Evolutionary conservation across 2,888 invertebrate species (phyloP), one percentile per base, ranked within the genome.

Genomic region (Athalia circularis): DNA sequence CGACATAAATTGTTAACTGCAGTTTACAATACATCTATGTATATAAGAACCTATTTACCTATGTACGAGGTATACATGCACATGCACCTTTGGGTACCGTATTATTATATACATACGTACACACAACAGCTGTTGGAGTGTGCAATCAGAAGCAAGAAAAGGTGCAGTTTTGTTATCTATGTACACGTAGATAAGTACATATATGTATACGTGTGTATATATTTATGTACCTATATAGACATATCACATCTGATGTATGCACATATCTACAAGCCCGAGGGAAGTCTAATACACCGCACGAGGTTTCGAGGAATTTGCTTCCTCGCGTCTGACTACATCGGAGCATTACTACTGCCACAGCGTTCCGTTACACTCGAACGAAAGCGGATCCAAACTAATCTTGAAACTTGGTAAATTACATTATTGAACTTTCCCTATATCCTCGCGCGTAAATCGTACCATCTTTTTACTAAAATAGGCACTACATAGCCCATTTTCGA

Each of bases 351-450:
- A 72, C 72, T 72, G 72, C 47, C 72, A 47, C 72, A n/a, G 68
- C 68, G 72, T 61, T 45, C 59, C 72, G 72, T 57, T 72, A 72
- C 72, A 57, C 59, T 72, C 59, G 47, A 59, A 59, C 59, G 59
- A 13, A 61, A 57, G 47, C 72, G 72, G 72, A 72, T 75, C 15
- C 50, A 50, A 75, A 75, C 75, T 75, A 62, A 75, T 75, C 50
- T 62, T 64, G 48, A 75, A 75, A 75, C 62, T 75, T 75, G 61
- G 50, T 75, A 75, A 75, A 62, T 75, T 62, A 50, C 62, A 50
- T 62, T 75, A 75, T 75, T 57, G 50, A 75, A 75, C 48, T 75
- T 75, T 75, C 72, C 54, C 52, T n/a, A 11, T n/a, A 52, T 68
- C 48, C 65, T 47, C 48, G 4, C 15, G 62, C 62, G 29, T 15